Base-by-base conservation (phyloP, 2,113 vertebrate genomes). In the Silurus asotus region DNA sequence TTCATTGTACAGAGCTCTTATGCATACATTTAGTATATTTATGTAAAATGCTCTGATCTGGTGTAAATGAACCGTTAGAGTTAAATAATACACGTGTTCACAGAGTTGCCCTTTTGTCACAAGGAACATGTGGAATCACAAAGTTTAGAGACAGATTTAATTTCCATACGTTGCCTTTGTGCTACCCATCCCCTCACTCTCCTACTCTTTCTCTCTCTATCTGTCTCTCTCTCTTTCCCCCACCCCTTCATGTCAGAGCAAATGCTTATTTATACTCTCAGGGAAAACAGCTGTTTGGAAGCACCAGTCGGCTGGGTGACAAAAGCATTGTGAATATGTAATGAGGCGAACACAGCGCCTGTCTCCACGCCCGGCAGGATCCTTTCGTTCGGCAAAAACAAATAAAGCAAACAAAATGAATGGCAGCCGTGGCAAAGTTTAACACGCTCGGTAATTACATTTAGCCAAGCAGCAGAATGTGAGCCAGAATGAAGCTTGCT, bases 241-340 rank as follows among this genome's bases (percentile, higher is more conserved):
- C 23, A 69, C 82, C 80, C 20, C 85, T 81, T 86, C 77, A 83
- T 87, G 83, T 92, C 87, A 83, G 87, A 88, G 91, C 84, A 59
- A 83, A 88, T 88, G 86, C 85, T 92, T 91, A 93, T 92, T 94
- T 89, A 93, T 88, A 92, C 91, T 93, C 92, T 90, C 89, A 88
- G 87, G 88, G 90, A 91, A 93, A 94, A 93, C 93, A 94, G 93
- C 91, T 94, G 93, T 93, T 93, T 92, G 85, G 88, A 91, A 84
- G 87, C 90, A 78, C 59, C 88, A 87, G 92, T 93, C 89, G 76
- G 69, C 70, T 62, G 72, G 85, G 87, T 88, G 90, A 91, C 89
- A 88, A 88, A 83, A 92, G 93, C 92, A 91, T 91, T 90, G 84
- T 92, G 92, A 93, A 93, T 92, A 81, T 90, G 92, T 94, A 93